These are phyloP conservation scores for Alloplasta piceator DNA, from an alignment of 2,888 invertebrate species.

Conservation along the genomic window DNA sequence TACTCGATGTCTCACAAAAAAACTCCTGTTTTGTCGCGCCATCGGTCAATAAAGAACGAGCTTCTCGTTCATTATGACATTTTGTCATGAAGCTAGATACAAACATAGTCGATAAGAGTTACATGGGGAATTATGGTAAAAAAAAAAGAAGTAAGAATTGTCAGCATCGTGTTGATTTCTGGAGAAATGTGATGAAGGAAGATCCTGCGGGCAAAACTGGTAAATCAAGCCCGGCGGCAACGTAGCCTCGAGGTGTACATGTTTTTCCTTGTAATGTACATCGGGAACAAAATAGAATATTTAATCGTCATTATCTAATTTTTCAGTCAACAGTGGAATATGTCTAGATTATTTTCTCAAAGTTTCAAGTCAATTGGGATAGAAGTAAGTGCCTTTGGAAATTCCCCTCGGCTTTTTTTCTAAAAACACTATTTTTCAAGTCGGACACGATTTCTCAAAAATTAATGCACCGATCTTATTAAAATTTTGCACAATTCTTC, in stretches of 20 bases:
- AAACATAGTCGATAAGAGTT: slow-evolving; percentile 1
- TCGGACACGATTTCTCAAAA: no score
- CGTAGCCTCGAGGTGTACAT: slow-evolving; percentile 28
- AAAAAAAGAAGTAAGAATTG: slow-evolving; percentile 1
- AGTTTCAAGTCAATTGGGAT: no score
- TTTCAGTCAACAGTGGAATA: no score
- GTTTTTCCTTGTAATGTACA: slow-evolving; percentile 3
- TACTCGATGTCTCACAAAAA: background rate
- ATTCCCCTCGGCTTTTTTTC: no score
- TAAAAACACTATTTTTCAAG: no score
- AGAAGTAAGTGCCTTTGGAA: background rate
- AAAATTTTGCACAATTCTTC: no score
- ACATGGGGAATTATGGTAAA: background rate
- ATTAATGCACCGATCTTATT: no score
- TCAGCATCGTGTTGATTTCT: slow-evolving; percentile 26
- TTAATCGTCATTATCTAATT: background rate
- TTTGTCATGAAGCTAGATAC: slow-evolving; percentile 32
- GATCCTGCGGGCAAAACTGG: slow-evolving; percentile 15
- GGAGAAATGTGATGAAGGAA: background rate
- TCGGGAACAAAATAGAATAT: background rate
- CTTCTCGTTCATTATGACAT: slow-evolving; percentile 43
- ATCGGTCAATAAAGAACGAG: slow-evolving; percentile 29
- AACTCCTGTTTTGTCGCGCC: slow-evolving; percentile 22
- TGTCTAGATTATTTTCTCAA: no score
- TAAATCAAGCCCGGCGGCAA: slow-evolving; percentile 48